Conservation (phyloP, 2,797 vertebrate species). For the Amblyraja radiata region DNA sequence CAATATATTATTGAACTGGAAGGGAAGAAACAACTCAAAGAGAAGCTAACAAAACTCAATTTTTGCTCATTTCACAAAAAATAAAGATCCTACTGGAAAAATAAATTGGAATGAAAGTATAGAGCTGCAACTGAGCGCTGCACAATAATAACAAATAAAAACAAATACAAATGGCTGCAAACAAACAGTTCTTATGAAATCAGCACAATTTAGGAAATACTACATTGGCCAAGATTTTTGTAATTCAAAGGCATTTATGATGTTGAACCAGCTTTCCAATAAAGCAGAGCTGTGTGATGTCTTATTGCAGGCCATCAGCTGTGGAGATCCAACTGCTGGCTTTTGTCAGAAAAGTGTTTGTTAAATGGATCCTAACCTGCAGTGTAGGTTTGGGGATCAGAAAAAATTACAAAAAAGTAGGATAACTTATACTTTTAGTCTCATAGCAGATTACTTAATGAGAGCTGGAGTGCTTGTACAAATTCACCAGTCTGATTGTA, state of each 20-base stretch:
- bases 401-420: background rate
- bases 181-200: background rate
- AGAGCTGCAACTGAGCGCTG: background rate
- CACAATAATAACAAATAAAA: constrained; percentile 8
- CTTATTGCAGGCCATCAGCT: background rate
- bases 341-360: background rate
- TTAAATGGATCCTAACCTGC: background rate
- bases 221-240: background rate
- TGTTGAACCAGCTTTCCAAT: background rate
- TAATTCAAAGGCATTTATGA: background rate
- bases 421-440: background rate
- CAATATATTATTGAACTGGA: constrained; percentile 35
- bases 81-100: constrained; percentile 15
- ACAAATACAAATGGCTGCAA: background rate
- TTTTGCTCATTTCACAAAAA: background rate
- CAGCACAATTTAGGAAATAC: background rate
- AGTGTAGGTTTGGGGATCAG: background rate
- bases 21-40: background rate
- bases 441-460: background rate
- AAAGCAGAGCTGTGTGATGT: background rate
- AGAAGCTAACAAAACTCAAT: constrained; percentile 21
- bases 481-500: background rate
- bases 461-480: background rate
- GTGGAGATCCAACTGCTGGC: background rate
- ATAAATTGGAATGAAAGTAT: constrained; percentile 19